Evolutionary conservation across 2,797 vertebrate species (phyloP), one percentile per base, ranked within the genome.

Genomic region (Sciaenops ocellatus): DNA sequence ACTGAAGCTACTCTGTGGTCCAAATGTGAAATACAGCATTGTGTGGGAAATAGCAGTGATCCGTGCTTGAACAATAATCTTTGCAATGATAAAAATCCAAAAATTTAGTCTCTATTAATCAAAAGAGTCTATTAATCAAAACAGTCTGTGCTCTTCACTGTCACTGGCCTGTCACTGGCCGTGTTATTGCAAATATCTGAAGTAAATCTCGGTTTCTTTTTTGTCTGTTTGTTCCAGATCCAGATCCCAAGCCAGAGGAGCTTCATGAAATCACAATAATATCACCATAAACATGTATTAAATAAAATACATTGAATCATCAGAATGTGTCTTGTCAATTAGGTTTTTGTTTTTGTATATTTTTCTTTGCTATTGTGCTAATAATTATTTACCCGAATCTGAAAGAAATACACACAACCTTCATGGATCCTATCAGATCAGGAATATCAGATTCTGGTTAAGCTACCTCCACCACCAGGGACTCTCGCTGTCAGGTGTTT

Each of bases 191-290:
- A 38, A 9, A 38, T 38, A 38, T 56, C 18, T 34, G 6, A 77
- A 24, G 15, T 42, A 4, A 61, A 34, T 65, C 4, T 65, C 34
- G 52, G 22, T 1, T 4, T 51, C n/a, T n/a, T n/a, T n/a, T 22
- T 50, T 9, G 4, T 13, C 5, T 42, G 15, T 41, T 54, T 54
- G 34, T 61, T 59, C 69, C 66, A 85, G 86, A 76, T 76, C 56
- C 57, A 12, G 10, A 3, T 2, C 5, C 0, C 52, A 6, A 2
- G 61, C 3, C 1, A 20, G 18, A n/a, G 3, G 7, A 22, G 3
- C 2, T 1, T 2, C n/a, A 3, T n/a, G n/a, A 22, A n/a, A 52
- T 24, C 2, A 46, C 11, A 30, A 24, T 54, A 20, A 26, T 3
- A 52, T 63, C n/a, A 52, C 26, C 16, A 41, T 8, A 22, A 41